Conservation (phyloP, 2,797 vertebrate species). For the Bradypus variegatus region DNA sequence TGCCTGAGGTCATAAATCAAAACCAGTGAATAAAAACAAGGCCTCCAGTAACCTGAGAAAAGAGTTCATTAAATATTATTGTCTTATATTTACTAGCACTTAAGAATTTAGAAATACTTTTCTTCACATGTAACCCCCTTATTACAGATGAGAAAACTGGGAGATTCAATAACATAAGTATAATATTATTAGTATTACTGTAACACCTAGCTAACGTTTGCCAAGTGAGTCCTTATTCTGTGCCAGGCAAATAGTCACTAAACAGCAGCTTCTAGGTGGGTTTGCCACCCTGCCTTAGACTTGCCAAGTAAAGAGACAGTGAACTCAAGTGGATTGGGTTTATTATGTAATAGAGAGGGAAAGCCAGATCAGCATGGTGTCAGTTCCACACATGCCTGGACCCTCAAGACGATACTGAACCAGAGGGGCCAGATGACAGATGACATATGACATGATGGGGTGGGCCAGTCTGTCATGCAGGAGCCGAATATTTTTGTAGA, state of each 20-base stretch:
- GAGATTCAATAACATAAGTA: not conserved
- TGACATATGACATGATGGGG: not conserved
- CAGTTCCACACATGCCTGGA: not conserved
- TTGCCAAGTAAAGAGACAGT: not conserved
- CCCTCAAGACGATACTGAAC: not conserved
- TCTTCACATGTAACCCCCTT: not conserved
- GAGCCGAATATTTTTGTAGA: not conserved
- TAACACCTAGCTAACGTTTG: not conserved
- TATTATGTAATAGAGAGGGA: not conserved
- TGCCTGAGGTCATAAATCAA: constrained; percentile 6
- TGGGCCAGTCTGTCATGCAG: not conserved
- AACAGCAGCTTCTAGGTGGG: not conserved
- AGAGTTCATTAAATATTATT: not conserved
- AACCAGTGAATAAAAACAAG: not conserved
- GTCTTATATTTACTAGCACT: not conserved
- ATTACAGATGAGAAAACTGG: not conserved
- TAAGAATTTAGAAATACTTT: not conserved
- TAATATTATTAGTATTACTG: not conserved
- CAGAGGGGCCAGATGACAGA: not conserved
- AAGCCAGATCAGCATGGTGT: not conserved
- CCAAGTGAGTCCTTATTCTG: not conserved
- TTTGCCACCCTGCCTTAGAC: not conserved
- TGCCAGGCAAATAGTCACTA: not conserved
- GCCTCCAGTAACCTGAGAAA: not conserved
- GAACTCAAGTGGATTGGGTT: not conserved